Evolutionary conservation across 2,797 vertebrate species (phyloP).

Genomic region (Xyrichtys novacula): DNA sequence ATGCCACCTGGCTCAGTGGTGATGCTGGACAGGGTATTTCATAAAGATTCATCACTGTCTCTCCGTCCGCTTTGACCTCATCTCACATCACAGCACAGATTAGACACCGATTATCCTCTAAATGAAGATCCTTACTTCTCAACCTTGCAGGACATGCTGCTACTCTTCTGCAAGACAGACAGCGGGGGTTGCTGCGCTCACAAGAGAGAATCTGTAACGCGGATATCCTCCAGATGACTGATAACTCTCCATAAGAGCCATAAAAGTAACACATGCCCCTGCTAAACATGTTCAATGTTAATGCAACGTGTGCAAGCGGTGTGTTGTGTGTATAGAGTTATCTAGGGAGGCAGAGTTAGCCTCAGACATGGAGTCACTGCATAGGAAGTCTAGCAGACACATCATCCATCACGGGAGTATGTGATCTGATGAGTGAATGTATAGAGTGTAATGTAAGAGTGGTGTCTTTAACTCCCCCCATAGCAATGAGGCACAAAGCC

Average conservation of each 20-base stretch:
- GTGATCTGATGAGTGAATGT: constrained; percentile 73
- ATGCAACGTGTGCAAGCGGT: constrained; percentile 42
- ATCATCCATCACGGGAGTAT: constrained; percentile 76
- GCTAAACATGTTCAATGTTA: constrained; percentile 35
- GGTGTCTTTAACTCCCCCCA: constrained; percentile 63
- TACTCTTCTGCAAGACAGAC: constrained; percentile 59
- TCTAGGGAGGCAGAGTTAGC: constrained; percentile 58
- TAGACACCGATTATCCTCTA: constrained; percentile 83
- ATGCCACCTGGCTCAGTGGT: constrained; percentile 67
- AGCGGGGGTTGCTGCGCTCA: constrained; percentile 60
- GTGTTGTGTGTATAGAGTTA: constrained; percentile 62
- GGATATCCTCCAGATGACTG: constrained; percentile 27
- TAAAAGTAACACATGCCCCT: constrained; percentile 5
- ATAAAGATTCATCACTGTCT: constrained; percentile 85
- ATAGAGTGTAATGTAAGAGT: constrained; percentile 64
- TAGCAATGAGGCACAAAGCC: constrained; percentile 58
- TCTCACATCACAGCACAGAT: constrained; percentile 82
- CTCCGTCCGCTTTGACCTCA: constrained; percentile 84
- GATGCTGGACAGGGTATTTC: constrained; percentile 78
- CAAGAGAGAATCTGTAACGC: constrained; percentile 26
- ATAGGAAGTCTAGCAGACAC: constrained; percentile 54
- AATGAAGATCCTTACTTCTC: constrained; percentile 82
- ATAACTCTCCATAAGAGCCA: constrained; percentile 39
- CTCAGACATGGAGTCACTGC: constrained; percentile 69
- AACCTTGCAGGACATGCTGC: constrained; percentile 79